Percentiles rank a stretch among this genome's conserved stretches.
These are phyloP conservation scores for Coptotermes formosanus DNA, from an alignment of 1,140 invertebrate species.

Conservation along the genomic window DNA sequence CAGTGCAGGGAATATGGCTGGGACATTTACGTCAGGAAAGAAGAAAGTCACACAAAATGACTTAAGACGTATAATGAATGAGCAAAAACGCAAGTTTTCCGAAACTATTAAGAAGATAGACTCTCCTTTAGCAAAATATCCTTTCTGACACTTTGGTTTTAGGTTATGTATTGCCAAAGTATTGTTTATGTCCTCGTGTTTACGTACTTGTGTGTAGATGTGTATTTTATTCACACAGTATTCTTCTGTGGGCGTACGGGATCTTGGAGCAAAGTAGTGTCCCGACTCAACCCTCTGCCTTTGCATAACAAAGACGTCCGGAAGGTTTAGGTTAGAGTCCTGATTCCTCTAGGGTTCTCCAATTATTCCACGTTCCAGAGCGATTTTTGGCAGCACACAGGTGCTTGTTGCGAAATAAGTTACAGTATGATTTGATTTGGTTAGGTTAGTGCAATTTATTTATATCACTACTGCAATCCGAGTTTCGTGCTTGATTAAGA, in stretches of 20 bases:
- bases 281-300: neutral
- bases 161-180: neutral
- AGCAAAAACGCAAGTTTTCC: slow-evolving; percentile 26
- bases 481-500: no score
- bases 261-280: neutral
- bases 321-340: neutral
- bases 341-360: neutral
- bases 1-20: neutral
- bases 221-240: neutral
- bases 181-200: neutral
- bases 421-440: no score
- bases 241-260: neutral
- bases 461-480: no score
- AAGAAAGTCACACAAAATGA: slow-evolving; percentile 31
- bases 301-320: neutral
- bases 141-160: neutral
- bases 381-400: no score
- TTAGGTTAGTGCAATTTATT: no score
- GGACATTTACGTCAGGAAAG: neutral
- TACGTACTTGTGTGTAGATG: neutral
- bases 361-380: no score
- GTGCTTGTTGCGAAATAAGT: no score
- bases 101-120: slow-evolving; percentile 32
- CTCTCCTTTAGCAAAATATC: slow-evolving; percentile 32
- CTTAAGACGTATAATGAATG: slow-evolving; percentile 32